phyloP scores from a whole-genome alignment of 2,797 vertebrate species.

The Spea hammondii region DNA sequence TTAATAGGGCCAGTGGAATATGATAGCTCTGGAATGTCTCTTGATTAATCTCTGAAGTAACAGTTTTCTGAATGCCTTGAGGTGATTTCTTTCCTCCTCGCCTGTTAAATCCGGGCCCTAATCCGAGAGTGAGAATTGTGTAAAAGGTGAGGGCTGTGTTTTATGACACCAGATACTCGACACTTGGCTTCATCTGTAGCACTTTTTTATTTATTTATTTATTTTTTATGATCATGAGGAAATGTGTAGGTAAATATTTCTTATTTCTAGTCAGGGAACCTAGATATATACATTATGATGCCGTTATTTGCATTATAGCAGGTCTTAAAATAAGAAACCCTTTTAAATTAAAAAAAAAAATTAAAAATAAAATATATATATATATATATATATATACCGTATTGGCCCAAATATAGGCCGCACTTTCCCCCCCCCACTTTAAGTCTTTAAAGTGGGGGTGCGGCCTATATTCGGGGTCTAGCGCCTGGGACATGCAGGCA shows the following conservation, averaged over 20 bases:
- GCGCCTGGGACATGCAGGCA: too few species aligned
- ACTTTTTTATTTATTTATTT: background rate
- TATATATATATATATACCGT: too few species aligned
- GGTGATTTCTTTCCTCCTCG: background rate
- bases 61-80: background rate
- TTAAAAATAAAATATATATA: too few species aligned
- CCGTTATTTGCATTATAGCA: too few species aligned
- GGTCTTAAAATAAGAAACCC: too few species aligned
- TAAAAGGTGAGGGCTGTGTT: background rate
- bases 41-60: background rate
- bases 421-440: too few species aligned
- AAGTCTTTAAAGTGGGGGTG: too few species aligned
- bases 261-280: background rate
- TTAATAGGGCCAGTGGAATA: background rate
- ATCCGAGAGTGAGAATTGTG: constrained; percentile 6
- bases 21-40: background rate
- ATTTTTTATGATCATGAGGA: background rate
- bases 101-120: background rate
- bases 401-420: too few species aligned
- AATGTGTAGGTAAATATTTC: constrained; percentile 18
- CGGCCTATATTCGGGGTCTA: too few species aligned
- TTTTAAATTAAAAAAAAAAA: too few species aligned
- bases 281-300: too few species aligned
- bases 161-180: constrained; percentile 3
- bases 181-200: constrained; percentile 2